These are phyloP conservation scores for Lucilia cuprina DNA, from an alignment of 1,140 invertebrate genomes.

Conservation along the genomic window DNA sequence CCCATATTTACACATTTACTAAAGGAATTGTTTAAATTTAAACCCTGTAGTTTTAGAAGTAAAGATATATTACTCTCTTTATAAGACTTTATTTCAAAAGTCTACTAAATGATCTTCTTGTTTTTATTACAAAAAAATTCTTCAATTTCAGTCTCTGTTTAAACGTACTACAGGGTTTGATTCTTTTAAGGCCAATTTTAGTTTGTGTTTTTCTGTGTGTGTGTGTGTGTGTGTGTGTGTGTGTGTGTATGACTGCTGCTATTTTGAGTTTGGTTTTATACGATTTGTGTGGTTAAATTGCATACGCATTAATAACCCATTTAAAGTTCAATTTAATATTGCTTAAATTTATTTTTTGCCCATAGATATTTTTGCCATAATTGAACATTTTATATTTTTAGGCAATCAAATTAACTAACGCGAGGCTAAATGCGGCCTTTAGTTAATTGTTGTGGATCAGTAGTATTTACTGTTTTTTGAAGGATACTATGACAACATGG, in stretches of 20 bases:
- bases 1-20: conserved; percentile 3
- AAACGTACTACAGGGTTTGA: not conserved
- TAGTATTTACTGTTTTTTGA: no score
- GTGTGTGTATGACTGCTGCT: no score
- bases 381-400: not conserved
- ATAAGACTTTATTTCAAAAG: no score
- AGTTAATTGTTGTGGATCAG: no score
- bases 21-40: not conserved
- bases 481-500: no score
- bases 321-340: conserved; percentile 1
- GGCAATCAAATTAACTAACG: not conserved
- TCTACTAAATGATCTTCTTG: no score
- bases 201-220: not conserved
- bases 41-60: no score
- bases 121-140: no score
- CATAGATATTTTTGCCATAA: not conserved
- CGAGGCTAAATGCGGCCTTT: no score
- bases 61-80: no score
- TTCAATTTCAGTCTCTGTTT: no score
- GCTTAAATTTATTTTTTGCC: not conserved
- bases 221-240: not conserved
- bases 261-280: not conserved
- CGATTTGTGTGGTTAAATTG: not conserved
- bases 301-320: conserved; percentile 17
- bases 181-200: not conserved